A percentile compares a stretch with the other conserved stretches of the same genome.
Conservation (phyloP, 2,888 invertebrate genomes). For the Hyppa rectilinea region DNA sequence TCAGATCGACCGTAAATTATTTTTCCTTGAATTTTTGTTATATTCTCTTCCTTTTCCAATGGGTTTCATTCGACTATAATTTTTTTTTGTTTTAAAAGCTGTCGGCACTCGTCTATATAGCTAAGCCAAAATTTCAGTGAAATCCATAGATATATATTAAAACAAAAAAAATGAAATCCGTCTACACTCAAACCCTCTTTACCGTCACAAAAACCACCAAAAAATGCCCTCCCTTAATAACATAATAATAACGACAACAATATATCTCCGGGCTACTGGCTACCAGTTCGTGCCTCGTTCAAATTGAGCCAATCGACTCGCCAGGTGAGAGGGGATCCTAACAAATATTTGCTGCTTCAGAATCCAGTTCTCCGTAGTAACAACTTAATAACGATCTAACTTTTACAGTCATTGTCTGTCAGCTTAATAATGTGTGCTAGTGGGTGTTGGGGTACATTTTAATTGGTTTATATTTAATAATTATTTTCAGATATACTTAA, state of each 20-base stretch:
- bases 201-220: conserved; percentile 28
- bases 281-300: conserved; percentile 75
- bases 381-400: conserved; percentile 66
- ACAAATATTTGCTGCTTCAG: conserved; percentile 83
- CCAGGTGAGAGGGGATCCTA: conserved; percentile 75
- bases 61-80: no score
- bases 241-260: conserved; percentile 69
- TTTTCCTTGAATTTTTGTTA: no score
- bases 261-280: conserved; percentile 69
- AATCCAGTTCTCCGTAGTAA: conserved; percentile 63
- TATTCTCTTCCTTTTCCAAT: no score
- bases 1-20: no score
- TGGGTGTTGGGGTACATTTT: neutral
- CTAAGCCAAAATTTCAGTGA: neutral
- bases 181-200: neutral
- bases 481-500: no score
- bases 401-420: conserved; percentile 55
- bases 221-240: conserved; percentile 49
- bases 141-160: no score
- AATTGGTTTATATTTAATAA: neutral
- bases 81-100: no score
- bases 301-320: conserved; percentile 85
- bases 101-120: no score
- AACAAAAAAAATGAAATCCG: neutral
- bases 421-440: conserved; percentile 35